A percentile compares a stretch with the other conserved stretches of the same genome.
Conservation (phyloP, 2,797 vertebrate species). For the Cossypha heuglini region DNA sequence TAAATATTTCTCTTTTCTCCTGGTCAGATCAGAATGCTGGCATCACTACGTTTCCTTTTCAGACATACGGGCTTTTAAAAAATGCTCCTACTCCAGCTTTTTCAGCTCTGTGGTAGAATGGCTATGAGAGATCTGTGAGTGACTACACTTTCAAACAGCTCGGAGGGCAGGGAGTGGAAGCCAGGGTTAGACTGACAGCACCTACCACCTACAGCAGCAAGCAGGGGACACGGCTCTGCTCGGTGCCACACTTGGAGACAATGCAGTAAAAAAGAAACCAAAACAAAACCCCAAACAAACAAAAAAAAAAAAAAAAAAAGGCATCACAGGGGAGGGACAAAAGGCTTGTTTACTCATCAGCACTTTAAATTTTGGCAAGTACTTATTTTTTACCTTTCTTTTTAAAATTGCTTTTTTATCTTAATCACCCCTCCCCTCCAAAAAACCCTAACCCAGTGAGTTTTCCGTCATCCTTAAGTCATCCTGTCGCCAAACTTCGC, state of each 20-base stretch:
- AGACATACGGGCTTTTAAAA: background rate
- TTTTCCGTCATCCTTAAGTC: background rate
- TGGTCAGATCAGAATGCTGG: accelerated
- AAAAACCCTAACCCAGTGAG: background rate
- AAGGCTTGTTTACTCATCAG: constrained; percentile 58
- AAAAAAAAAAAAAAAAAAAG: background rate
- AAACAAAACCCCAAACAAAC: background rate
- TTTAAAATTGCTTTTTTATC: background rate
- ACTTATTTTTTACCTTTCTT: background rate
- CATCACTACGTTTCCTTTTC: accelerated
- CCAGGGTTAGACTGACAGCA: background rate
- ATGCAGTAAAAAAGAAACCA: background rate
- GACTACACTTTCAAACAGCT: background rate
- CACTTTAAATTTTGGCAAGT: constrained; percentile 2
- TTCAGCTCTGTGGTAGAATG: background rate
- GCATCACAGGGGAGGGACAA: constrained; percentile 47
- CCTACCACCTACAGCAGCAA: constrained; percentile 42
- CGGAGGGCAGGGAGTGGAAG: background rate
- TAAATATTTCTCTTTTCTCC: background rate
- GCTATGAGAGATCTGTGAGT: background rate
- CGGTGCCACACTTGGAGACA: background rate
- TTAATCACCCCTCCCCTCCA: background rate
- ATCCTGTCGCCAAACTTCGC: background rate
- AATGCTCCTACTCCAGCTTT: background rate
- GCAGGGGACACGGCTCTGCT: background rate